phyloP scores from a whole-genome alignment of 2,888 invertebrate species.

The Epirrhoe tristata region DNA sequence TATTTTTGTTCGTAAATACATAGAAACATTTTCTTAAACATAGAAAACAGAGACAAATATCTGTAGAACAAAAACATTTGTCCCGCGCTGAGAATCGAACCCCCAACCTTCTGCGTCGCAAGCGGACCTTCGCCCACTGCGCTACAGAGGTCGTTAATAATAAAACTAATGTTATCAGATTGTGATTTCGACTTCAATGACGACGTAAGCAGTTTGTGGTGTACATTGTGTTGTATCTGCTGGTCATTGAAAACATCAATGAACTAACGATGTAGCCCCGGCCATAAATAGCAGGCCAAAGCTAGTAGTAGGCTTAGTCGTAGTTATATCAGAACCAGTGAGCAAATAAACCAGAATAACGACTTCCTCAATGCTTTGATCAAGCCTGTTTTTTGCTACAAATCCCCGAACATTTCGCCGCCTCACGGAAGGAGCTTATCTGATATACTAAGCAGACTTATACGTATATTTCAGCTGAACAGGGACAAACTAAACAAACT shows the following conservation, averaged over 20 bases:
- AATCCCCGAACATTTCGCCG: slow-evolving; percentile 52
- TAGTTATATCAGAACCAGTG: slow-evolving; percentile 3
- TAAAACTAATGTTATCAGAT: no score
- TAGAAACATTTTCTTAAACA: no score
- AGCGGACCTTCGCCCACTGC: no score
- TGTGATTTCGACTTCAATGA: no score
- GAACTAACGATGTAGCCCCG: not conserved
- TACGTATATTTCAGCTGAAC: slow-evolving; percentile 18
- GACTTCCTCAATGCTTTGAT: slow-evolving; percentile 22
- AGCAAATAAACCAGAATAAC: slow-evolving; percentile 17
- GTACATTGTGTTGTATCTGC: not conserved
- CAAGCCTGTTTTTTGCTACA: slow-evolving; percentile 30
- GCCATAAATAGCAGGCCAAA: not conserved
- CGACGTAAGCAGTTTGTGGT: no score
- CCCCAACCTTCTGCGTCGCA: no score
- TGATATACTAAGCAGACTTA: slow-evolving; percentile 62
- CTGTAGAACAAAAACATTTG: no score
- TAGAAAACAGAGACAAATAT: no score
- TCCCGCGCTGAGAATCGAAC: no score
- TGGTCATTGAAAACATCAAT: no score
- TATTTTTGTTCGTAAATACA: no score
- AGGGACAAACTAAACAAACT: not conserved
- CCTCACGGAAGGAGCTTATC: slow-evolving; percentile 73
- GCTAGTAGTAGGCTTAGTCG: not conserved
- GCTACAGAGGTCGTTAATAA: no score